Evolutionary conservation across 1,140 invertebrate genomes (phyloP).

Genomic region (Heliconius melpomene): DNA sequence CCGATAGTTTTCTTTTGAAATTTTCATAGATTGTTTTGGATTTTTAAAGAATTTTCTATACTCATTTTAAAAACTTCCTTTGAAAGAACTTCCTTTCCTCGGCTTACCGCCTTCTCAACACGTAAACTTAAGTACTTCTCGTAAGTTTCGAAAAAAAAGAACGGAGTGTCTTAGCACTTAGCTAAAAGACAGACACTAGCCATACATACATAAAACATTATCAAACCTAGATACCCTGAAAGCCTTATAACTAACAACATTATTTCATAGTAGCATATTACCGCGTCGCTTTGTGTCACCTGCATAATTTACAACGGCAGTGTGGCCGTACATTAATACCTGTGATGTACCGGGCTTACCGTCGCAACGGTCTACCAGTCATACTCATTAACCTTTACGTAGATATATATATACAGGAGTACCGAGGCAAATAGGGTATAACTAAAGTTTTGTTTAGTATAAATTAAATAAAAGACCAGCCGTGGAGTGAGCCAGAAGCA

Average conservation of each 20-base stretch:
- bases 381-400: slow-evolving; percentile 2
- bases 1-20: background rate
- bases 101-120: too few species aligned
- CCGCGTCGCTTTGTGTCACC: slow-evolving; percentile 19
- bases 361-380: slow-evolving; percentile 1
- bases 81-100: too few species aligned
- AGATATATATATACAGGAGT: background rate
- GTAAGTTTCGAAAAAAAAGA: background rate
- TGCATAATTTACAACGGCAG: slow-evolving; percentile 20
- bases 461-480: background rate
- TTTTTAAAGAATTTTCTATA: background rate
- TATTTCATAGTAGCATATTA: slow-evolving; percentile 25
- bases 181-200: accelerated
- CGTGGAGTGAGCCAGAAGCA: too few species aligned
- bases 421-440: background rate
- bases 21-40: background rate
- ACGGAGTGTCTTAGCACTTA: background rate
- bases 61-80: too few species aligned
- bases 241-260: background rate
- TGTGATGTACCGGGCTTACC: slow-evolving; percentile 11
- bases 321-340: slow-evolving; percentile 22
- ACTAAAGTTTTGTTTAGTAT: background rate
- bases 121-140: too few species aligned
- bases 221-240: background rate
- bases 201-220: background rate